Conservation (phyloP, 2,797 vertebrate genomes). For the Sebastes umbrosus region DNA sequence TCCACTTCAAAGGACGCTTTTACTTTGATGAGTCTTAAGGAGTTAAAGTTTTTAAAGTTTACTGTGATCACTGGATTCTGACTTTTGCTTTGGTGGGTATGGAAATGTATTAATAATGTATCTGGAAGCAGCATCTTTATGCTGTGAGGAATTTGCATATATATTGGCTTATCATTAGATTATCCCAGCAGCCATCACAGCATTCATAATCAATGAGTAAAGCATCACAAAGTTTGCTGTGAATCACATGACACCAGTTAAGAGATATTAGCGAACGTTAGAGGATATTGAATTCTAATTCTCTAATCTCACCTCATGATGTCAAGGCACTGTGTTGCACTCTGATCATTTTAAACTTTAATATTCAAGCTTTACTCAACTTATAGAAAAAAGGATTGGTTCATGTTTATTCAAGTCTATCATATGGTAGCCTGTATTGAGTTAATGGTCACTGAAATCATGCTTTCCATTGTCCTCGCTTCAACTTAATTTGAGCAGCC, state of each 20-base stretch:
- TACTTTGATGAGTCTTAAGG: conserved; percentile 53
- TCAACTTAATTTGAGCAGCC: neutral
- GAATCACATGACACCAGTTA: conserved; percentile 32
- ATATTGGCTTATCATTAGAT: conserved; percentile 67
- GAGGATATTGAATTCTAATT: neutral
- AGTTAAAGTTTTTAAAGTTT: conserved; percentile 51
- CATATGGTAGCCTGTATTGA: neutral
- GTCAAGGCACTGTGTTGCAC: neutral
- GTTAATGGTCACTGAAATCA: neutral
- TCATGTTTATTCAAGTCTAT: neutral
- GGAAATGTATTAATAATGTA: conserved; percentile 71
- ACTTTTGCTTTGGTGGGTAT: conserved; percentile 48
- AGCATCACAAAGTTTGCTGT: conserved; percentile 20
- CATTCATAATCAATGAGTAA: conserved; percentile 52
- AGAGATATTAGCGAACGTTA: conserved; percentile 1
- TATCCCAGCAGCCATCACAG: conserved; percentile 32
- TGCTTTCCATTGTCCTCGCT: neutral
- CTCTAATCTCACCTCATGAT: neutral
- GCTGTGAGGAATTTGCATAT: conserved; percentile 65
- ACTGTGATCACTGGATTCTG: conserved; percentile 50
- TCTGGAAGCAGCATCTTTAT: conserved; percentile 54
- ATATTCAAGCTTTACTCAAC: neutral
- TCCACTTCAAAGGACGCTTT: conserved; percentile 53
- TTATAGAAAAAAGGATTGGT: neutral
- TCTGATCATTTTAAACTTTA: neutral